Evolutionary conservation across 2,888 invertebrate genomes (phyloP).

Genomic region (Allacma fusca): DNA sequence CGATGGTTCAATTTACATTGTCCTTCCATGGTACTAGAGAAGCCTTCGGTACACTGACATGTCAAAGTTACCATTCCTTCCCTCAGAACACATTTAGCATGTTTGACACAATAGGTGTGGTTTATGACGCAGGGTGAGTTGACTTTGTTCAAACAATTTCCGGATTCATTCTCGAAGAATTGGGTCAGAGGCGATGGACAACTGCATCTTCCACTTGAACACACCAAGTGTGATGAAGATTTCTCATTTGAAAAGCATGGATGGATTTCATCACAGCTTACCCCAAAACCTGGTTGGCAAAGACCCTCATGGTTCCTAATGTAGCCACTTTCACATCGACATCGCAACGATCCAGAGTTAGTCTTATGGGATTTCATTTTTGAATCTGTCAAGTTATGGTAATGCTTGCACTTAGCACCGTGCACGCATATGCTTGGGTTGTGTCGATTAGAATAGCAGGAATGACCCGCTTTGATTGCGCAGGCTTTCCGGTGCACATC

Average conservation of each 20-base stretch:
- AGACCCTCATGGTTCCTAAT: neutral
- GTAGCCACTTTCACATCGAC: neutral
- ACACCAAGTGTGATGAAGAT: neutral
- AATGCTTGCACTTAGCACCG: neutral
- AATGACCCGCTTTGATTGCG: neutral
- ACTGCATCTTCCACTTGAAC: neutral
- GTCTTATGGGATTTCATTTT: neutral
- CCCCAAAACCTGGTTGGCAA: neutral
- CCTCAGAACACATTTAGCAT: neutral
- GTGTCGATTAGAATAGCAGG: neutral
- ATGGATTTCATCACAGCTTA: neutral
- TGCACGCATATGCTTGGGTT: neutral
- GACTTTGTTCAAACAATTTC: slow-evolving; percentile 8
- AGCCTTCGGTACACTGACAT: slow-evolving; percentile 4
- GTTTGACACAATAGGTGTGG: neutral
- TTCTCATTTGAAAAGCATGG: neutral
- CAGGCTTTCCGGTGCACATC: neutral
- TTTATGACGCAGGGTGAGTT: neutral
- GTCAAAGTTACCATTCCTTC: neutral
- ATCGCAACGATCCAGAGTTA: neutral
- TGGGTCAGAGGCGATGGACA: neutral
- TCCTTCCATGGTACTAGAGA: neutral
- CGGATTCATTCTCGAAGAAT: neutral
- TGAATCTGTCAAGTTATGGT: neutral
- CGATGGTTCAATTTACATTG: neutral